Evolutionary conservation across 2,113 vertebrate species (phyloP).

Genomic region (Gallinago undulata): DNA sequence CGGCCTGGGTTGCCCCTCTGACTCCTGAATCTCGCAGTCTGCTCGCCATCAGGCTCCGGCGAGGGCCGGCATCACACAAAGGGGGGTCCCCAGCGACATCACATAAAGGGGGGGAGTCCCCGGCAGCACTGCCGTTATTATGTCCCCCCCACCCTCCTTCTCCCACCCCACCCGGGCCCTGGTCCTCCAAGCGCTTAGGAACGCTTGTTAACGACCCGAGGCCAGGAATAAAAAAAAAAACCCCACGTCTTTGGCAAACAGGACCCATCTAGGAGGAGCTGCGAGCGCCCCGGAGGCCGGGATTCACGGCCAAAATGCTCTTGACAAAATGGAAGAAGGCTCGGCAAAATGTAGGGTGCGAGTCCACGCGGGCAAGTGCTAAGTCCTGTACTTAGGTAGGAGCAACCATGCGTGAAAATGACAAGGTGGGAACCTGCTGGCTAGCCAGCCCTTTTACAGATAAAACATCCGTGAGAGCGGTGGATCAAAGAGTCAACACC

Average conservation of each 20-base stretch:
- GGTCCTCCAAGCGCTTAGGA: not conserved
- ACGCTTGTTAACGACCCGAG: accelerated
- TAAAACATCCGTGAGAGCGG: not conserved
- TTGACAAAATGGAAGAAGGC: not conserved
- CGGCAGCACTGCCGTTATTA: not conserved
- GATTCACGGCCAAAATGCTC: not conserved
- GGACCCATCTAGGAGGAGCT: accelerated
- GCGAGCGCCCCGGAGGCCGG: accelerated
- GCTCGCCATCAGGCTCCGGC: accelerated
- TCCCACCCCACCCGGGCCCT: not conserved
- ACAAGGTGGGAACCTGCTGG: not conserved
- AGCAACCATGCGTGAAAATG: not conserved
- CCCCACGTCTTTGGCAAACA: not conserved
- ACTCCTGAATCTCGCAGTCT: accelerated
- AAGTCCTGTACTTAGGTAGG: not conserved
- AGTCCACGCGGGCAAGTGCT: accelerated
- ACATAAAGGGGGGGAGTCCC: not conserved
- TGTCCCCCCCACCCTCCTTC: not conserved
- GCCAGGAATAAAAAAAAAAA: not conserved
- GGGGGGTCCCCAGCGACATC: no score
- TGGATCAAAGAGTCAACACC: not conserved
- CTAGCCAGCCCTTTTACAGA: not conserved
- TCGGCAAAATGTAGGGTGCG: not conserved
- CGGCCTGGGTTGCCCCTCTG: no score
- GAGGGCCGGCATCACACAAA: accelerated